These are phyloP conservation scores for Dufourea novaeangliae DNA, from an alignment of 1,140 invertebrate genomes.

Conservation along the genomic window DNA sequence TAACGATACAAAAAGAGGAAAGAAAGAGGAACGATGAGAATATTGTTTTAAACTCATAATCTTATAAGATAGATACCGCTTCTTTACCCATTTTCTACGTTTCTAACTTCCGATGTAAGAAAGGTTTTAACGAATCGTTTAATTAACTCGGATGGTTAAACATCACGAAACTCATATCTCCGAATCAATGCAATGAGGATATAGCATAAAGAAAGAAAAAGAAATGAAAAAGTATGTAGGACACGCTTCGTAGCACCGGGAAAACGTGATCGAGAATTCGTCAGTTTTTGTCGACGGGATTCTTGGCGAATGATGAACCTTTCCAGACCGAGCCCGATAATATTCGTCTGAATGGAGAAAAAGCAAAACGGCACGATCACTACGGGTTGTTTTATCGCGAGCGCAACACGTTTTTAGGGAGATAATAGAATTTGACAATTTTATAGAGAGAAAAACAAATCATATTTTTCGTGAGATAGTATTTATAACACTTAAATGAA, in stretches of 20 bases:
- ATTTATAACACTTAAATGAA: slow-evolving; percentile 70
- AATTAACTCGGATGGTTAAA: slow-evolving; percentile 36
- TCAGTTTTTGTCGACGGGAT: neutral
- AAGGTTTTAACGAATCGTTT: slow-evolving; percentile 53
- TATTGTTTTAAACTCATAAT: slow-evolving; percentile 6
- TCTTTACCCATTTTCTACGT: slow-evolving; percentile 47
- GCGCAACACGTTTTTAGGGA: slow-evolving; percentile 51
- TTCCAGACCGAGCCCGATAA: neutral
- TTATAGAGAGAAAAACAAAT: slow-evolving; percentile 75
- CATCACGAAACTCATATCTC: slow-evolving; percentile 15
- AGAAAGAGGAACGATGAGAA: neutral
- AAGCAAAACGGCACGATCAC: neutral
- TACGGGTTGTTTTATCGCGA: slow-evolving; percentile 45
- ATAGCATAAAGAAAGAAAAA: no score
- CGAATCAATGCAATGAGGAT: slow-evolving; percentile 6
- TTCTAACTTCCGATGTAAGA: slow-evolving; percentile 34
- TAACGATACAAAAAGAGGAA: neutral
- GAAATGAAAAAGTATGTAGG: slow-evolving; percentile 36
- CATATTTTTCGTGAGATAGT: slow-evolving; percentile 79
- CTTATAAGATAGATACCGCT: slow-evolving; percentile 1
- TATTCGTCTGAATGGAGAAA: neutral
- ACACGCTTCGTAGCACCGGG: neutral
- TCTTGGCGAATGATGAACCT: neutral
- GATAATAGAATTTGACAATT: slow-evolving; percentile 69
- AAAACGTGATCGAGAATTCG: neutral